Evolutionary conservation across 2,888 invertebrate genomes (phyloP), one percentile per base, ranked within the genome.

Genomic region (Seladonia tumulorum): DNA sequence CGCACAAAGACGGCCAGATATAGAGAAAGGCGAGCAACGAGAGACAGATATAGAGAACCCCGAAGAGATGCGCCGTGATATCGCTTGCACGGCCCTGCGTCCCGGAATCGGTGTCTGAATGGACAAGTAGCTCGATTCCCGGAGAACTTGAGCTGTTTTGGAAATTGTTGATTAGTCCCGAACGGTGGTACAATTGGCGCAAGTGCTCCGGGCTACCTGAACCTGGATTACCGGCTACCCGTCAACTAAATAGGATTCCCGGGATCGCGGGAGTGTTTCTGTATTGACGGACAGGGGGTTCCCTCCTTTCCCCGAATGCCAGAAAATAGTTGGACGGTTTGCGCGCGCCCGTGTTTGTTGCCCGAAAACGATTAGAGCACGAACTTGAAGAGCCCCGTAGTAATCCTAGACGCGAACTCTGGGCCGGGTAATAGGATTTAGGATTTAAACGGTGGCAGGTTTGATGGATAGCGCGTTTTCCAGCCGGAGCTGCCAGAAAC

Each of bases 21-120:
- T 16, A 25, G 29, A 63, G 63, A 63, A 14, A 10, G 57, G n/a
- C 3, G n/a, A 10, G 14, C 10, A 25, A 1, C n/a, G 4, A 25
- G 25, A 25, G 60, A 63, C 7, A 63, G 63, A 63, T 29, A 29
- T 29, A 63, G 29, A 63, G 7, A n/a, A n/a, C n/a, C n/a, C 29
- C 47, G 68, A 39, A 60, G 8, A 79, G 84, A 85, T 85, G 63
- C 79, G 2, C 14, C 63, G n/a, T 35, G 84, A 85, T 85, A 85
- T 66, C 68, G 68, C 10, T 5, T n/a, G 66, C 35, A 5, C 8
- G 53, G 16, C 18, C 53, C 39, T 57, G 42, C 57, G 18, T n/a
- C 14, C 57, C 18, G 79, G 53, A 79, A 84, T 71, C 85, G 85
- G 73, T 29, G 71, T 75, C 75, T 57, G 85, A 85, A 66, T 45